Evolutionary conservation across 2,888 invertebrate genomes (phyloP).

Genomic region (Sinelater perroti): DNA sequence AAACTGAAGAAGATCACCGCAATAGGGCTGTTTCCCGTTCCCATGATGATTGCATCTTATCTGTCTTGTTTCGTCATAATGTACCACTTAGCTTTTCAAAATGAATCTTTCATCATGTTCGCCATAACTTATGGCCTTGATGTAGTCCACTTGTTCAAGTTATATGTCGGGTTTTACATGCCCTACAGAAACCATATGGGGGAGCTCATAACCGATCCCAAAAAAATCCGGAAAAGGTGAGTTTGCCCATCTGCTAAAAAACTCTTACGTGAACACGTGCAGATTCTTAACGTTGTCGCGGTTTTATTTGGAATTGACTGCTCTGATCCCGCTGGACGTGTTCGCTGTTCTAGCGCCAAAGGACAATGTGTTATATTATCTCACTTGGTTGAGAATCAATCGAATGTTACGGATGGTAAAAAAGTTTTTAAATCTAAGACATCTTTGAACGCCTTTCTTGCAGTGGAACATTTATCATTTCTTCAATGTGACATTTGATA

Average conservation of each 20-base stretch:
- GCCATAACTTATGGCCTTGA: slow-evolving; percentile 39
- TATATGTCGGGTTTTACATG: slow-evolving; percentile 38
- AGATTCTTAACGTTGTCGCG: slow-evolving; percentile 31
- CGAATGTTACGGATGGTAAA: slow-evolving; percentile 36
- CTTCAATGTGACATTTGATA: slow-evolving; percentile 42
- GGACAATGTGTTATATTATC: slow-evolving; percentile 11
- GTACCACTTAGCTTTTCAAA: slow-evolving; percentile 39
- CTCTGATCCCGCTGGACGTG: slow-evolving; percentile 37
- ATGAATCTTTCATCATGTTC: slow-evolving; percentile 24
- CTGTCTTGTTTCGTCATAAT: slow-evolving; percentile 33
- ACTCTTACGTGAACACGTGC: slow-evolving; percentile 5
- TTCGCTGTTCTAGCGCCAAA: slow-evolving; percentile 15
- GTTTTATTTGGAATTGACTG: slow-evolving; percentile 38
- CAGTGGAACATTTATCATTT: slow-evolving; percentile 42
- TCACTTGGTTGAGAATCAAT: slow-evolving; percentile 34
- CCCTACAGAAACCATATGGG: slow-evolving; percentile 36
- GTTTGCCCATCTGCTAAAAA: not conserved
- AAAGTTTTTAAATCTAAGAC: not conserved
- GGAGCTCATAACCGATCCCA: slow-evolving; percentile 25
- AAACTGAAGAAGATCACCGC: not conserved
- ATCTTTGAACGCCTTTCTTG: slow-evolving; percentile 14
- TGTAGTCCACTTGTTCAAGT: slow-evolving; percentile 36
- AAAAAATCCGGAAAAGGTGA: slow-evolving; percentile 32
- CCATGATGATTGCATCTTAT: slow-evolving; percentile 36
- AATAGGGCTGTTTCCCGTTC: slow-evolving; percentile 10